A percentile compares a stretch with the other conserved stretches of the same genome.
These are phyloP conservation scores for Myrmecophaga tridactyla DNA, from an alignment of 2,113 vertebrate species.

Conservation along the genomic window DNA sequence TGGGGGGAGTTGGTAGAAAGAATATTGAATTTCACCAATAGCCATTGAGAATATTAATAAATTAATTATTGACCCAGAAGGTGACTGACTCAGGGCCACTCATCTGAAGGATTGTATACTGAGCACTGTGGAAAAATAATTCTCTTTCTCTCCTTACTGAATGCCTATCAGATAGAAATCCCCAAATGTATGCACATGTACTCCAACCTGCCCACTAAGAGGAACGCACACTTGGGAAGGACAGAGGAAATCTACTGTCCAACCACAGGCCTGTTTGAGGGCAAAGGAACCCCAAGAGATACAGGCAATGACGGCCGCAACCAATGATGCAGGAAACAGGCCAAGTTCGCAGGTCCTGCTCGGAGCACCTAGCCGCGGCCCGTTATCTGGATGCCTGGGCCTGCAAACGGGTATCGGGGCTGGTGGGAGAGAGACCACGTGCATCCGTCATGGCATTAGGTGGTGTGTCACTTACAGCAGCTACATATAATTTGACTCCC, in stretches of 20 bases:
- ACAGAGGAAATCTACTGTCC: not conserved
- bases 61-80: not conserved
- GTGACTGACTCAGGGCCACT: not conserved
- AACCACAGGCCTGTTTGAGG: not conserved
- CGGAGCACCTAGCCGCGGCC: not conserved
- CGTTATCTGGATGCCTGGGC: not conserved
- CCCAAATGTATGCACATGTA: not conserved
- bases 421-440: not conserved
- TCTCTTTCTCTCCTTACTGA: not conserved
- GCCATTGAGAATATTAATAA: not conserved
- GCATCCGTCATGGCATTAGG: not conserved
- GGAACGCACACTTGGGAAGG: not conserved
- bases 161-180: not conserved
- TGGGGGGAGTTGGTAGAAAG: not conserved
- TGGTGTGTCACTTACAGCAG: not conserved
- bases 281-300: not conserved
- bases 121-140: too few species aligned
- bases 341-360: too few species aligned
- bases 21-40: constrained; percentile 13
- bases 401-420: not conserved
- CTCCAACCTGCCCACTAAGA: not conserved
- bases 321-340: not conserved
- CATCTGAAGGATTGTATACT: not conserved
- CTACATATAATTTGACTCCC: not conserved
- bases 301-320: not conserved